Percentiles rank a stretch among this genome's conserved stretches.
Evolutionary conservation across 2,888 invertebrate genomes (phyloP).

Genomic region (Parnassius orleans): DNA sequence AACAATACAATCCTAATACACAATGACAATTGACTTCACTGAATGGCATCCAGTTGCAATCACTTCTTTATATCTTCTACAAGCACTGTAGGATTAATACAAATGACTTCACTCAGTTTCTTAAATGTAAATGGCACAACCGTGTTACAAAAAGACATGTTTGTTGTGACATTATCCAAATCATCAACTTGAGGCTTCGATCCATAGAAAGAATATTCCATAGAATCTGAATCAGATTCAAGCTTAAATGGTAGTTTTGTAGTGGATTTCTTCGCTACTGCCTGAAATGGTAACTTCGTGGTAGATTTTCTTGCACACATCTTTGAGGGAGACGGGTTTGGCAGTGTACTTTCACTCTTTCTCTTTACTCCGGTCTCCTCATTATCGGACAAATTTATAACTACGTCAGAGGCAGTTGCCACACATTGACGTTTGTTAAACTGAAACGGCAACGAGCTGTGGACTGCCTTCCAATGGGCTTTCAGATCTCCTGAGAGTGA

Average conservation of each 20-base stretch:
- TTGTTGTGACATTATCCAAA: constrained; percentile 66
- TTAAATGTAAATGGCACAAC: constrained; percentile 66
- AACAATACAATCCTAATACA: constrained; percentile 5
- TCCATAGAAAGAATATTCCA: constrained; percentile 75
- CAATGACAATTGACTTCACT: background rate
- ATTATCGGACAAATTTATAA: constrained; percentile 30
- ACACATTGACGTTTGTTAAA: constrained; percentile 18
- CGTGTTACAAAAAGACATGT: constrained; percentile 77
- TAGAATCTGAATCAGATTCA: constrained; percentile 35
- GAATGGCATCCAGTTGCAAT: background rate
- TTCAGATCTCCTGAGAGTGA: constrained; percentile 44
- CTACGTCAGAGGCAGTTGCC: background rate
- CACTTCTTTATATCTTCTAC: constrained; percentile 53
- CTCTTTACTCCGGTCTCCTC: constrained; percentile 14
- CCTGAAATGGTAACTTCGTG: constrained; percentile 53
- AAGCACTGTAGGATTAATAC: constrained; percentile 72
- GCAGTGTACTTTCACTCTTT: constrained; percentile 17
- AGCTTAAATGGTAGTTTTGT: constrained; percentile 51
- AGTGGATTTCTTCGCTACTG: constrained; percentile 56
- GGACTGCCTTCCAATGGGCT: constrained; percentile 45
- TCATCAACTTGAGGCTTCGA: constrained; percentile 55
- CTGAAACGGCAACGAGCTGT: constrained; percentile 39
- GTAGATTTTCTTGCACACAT: constrained; percentile 74
- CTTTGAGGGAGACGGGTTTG: constrained; percentile 29
- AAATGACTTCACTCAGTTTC: constrained; percentile 73